Evolutionary conservation across 1,140 invertebrate species (phyloP), one percentile per base, ranked within the genome.

Genomic region (Leptinotarsa lineolata): DNA sequence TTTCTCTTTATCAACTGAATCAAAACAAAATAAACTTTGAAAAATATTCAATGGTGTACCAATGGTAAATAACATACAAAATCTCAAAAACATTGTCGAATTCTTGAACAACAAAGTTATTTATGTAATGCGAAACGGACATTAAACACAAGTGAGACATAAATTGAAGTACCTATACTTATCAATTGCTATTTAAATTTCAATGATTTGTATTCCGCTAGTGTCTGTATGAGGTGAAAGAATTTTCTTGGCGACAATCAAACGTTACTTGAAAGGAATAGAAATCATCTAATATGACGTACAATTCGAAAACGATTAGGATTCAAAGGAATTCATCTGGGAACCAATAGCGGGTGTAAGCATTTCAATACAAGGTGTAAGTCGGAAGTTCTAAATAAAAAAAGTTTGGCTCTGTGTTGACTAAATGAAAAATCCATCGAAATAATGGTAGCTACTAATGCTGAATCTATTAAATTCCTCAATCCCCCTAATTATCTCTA

Each of bases 171-270:
- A 58, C 45, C 67, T 48, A 15, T 68, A 68, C 44, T 68, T 68
- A 21, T 54, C 67, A 68, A 68, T 68, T 68, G 24, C 24, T 45
- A 68, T 68, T 68, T 68, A 68, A 68, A 68, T 68, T 45, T 45
- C 67, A 45, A 68, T 48, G 48, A 68, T 68, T 68, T 68, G 54
- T 68, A 68, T 68, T 68, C 67, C 20, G 22, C n/a, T 13, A 12
- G 67, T 58, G 67, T 68, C 67, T 68, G 45, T 21, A 68, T 54
- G 45, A 68, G 67, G 67, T 68, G 67, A 68, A 68, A 68, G 67
- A 68, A 68, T 68, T 54, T 45, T 68, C 48, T 24, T 68, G 67
- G 48, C 45, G 67, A 68, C 67, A 68, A 68, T 54, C 67, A 68
- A 68, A 68, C 67, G 45, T 45, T 68, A 68, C 67, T 68, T 16